Base-by-base conservation (phyloP, 2,797 vertebrate genomes). In the Arvicola amphibius region DNA sequence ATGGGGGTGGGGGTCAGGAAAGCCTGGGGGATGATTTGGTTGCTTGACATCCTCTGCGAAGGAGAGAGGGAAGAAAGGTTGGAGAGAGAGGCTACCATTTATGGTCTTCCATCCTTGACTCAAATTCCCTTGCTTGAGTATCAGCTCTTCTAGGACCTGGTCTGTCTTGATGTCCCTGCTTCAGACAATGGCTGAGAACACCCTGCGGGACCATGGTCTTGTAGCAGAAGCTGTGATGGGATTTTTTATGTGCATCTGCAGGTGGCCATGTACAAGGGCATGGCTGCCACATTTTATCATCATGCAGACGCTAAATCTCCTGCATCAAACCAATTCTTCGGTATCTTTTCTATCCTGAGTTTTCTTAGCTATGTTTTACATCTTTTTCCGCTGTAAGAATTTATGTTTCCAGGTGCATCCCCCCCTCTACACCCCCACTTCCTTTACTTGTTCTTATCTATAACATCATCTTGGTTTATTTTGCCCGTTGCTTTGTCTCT, bases 321-420 rank as follows among this genome's bases (percentile, higher is more conserved):
- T 67, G 14, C 40, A 14, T 1, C 11, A 37, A 80, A 19, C 21
- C 29, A 67, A 11, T 69, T 14, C 73, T 79, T 94, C 40, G 32
- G 86, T 51, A n/a, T 56, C n/a, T 19, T 29, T 43, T 34, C 87
- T 59, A 23, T 89, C 87, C 25, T 17, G 40, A 76, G 19, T 32
- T 88, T 69, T 74, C 46, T 91, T 37, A 61, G 23, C 34, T 40
- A 84, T 73, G 27, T 88, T 88, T 94, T 73, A 59, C 19, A 88
- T 53, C 48, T 87, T 61, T 85, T 92, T 88, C 48, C 14, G 2
- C 16, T 87, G 4, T 73, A 48, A 51, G 61, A 87, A 56, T 81
- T 90, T 81, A 32, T 59, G 69, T 40, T 94, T 65, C 43, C 19
- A 94, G 59, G 48, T 81, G n/a, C 48, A 71, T 74, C 51, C 2